Percentiles rank a stretch among this genome's conserved stretches.
These are phyloP conservation scores for Ichneumoninae sp. DNA, from an alignment of 2,888 invertebrate genomes.

Conservation along the genomic window DNA sequence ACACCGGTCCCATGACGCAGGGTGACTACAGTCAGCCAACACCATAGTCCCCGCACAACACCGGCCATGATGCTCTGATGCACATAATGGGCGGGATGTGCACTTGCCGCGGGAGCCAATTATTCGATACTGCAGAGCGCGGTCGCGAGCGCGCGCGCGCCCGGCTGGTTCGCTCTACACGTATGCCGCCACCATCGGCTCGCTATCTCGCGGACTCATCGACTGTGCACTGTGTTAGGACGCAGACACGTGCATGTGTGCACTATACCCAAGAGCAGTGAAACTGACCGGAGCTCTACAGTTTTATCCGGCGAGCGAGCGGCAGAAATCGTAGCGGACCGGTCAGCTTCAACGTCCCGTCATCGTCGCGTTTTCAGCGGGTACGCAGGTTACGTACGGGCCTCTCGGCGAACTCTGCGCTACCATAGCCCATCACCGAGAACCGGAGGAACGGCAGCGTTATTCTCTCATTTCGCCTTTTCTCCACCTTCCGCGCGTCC, in stretches of 20 bases:
- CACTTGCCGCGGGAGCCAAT: slow-evolving; percentile 84
- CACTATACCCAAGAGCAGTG: slow-evolving; percentile 26
- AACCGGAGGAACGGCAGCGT: slow-evolving; percentile 32
- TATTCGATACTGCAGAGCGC: slow-evolving; percentile 80
- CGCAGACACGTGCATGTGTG: not conserved
- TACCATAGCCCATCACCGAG: not conserved
- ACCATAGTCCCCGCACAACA: slow-evolving; percentile 64
- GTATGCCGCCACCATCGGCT: slow-evolving; percentile 71
- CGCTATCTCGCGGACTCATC: slow-evolving; percentile 81
- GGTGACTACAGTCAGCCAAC: slow-evolving; percentile 65
- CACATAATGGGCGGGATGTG: slow-evolving; percentile 83
- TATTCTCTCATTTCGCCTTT: slow-evolving; percentile 59
- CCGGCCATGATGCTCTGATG: slow-evolving; percentile 81
- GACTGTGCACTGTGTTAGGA: slow-evolving; percentile 68
- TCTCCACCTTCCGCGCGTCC: slow-evolving; percentile 41
- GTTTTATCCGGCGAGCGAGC: slow-evolving; percentile 40
- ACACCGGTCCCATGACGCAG: slow-evolving; percentile 56
- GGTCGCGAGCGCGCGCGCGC: slow-evolving; percentile 58
- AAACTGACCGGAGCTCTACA: slow-evolving; percentile 56
- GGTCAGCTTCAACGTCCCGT: slow-evolving; percentile 49
- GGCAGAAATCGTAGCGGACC: slow-evolving; percentile 31
- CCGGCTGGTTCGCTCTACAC: slow-evolving; percentile 60
- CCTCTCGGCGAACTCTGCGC: slow-evolving; percentile 40
- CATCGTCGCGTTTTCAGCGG: not conserved
- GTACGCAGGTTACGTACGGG: not conserved